Evolutionary conservation across 2,113 vertebrate species (phyloP), one percentile per base, ranked within the genome.

Genomic region (Anthoscopus minutus): DNA sequence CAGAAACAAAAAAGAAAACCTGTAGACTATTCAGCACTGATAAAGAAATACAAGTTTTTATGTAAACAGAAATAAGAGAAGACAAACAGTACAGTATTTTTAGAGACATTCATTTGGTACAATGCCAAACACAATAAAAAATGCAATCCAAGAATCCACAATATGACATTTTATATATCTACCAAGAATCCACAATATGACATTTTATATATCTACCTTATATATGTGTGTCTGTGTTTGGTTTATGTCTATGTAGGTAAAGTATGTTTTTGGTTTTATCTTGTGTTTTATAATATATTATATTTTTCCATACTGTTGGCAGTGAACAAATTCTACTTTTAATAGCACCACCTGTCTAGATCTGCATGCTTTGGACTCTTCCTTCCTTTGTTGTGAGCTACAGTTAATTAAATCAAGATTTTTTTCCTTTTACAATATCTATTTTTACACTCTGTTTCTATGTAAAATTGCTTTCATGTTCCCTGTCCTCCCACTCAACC

Each of bases 401-500:
- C 30, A 87, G 67, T 60, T 95, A 94, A 95, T 91, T 61, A 96
- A 86, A 81, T 60, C 70, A 93, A 88, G 77, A 72, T 80, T 71
- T 91, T 87, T 67, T 66, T 73, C 38, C 37, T 86, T 69, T 93
- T 54, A 57, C 62, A 90, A 54, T 81, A 77, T 86, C 72, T 93
- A 79, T 93, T 94, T 93, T 71, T 83, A 86, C 44, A 66, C 2
- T 6, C 37, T 56, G 27, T 84, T 95, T 92, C 74, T 42, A 76
- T 69, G 60, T 88, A 69, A 89, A 92, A 96, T 71, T 74, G 44
- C 66, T 94, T 97, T 96, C 86, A 89, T 94, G 62, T 90, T 96
- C 53, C 85, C 76, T 91, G 72, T 92, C 61, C 72, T 96, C 88
- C 90, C 85, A 89, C 81, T 92, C 81, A 91, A 42, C 24, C 70